These are phyloP conservation scores for Steatocranus sp. DNA, from an alignment of 2,797 vertebrate genomes.

Conservation along the genomic window DNA sequence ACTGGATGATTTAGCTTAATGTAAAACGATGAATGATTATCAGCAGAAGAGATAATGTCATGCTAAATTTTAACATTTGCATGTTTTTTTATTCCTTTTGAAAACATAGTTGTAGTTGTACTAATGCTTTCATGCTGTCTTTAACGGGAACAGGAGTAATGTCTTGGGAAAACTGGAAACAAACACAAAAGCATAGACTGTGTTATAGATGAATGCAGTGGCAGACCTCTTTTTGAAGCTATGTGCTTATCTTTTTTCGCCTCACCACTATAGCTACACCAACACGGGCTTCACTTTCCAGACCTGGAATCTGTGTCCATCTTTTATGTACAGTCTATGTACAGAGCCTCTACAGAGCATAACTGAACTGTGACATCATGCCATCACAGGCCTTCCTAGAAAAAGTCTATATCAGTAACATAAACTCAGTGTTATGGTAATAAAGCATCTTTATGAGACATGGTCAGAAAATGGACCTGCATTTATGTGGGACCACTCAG, in stretches of 20 bases:
- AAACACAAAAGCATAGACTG: not conserved
- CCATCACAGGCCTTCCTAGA: not conserved
- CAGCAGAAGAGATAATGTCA: not conserved
- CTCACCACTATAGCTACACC: not conserved
- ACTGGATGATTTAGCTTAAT: too few species aligned
- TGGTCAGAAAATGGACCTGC: not conserved
- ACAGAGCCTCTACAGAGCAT: not conserved
- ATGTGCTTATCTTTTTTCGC: not conserved
- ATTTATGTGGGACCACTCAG: not conserved
- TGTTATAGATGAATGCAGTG: not conserved
- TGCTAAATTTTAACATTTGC: not conserved
- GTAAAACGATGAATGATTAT: not conserved
- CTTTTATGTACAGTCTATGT: not conserved
- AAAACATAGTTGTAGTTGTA: not conserved
- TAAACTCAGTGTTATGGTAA: not conserved
- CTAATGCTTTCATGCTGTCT: not conserved
- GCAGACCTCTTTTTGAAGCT: not conserved
- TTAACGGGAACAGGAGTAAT: not conserved
- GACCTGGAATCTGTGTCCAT: not conserved
- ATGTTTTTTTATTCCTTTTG: not conserved
- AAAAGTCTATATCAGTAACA: not conserved
- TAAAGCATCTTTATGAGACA: not conserved
- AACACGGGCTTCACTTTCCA: rapidly evolving
- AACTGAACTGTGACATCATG: not conserved
- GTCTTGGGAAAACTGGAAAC: not conserved